Conservation (phyloP, 2,888 invertebrate genomes). For the Sinopyrophorus schimmeli region DNA sequence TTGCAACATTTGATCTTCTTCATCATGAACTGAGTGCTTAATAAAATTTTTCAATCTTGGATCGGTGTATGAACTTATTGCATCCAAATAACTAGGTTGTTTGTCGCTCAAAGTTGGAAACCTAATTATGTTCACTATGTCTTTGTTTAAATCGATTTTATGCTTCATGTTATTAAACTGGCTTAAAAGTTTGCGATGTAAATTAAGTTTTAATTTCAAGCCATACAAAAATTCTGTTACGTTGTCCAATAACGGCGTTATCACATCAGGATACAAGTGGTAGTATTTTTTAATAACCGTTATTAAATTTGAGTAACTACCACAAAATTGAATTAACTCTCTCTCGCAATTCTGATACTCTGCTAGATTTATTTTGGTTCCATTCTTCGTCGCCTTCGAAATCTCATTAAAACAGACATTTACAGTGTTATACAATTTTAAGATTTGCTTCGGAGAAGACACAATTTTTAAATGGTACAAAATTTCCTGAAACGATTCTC, state of each 20-base stretch:
- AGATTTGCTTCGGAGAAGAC: conserved; percentile 33
- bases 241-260: conserved; percentile 71
- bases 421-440: conserved; percentile 26
- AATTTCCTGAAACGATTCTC: conserved; percentile 37
- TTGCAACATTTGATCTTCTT: conserved; percentile 32
- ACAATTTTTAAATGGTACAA: conserved; percentile 36
- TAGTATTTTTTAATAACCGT: conserved; percentile 61
- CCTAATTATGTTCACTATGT: conserved; percentile 57
- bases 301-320: conserved; percentile 56
- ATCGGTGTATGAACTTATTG: conserved; percentile 57
- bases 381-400: conserved; percentile 49
- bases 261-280: conserved; percentile 77
- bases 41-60: conserved; percentile 42
- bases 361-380: conserved; percentile 21
- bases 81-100: conserved; percentile 47
- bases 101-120: conserved; percentile 56
- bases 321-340: conserved; percentile 18
- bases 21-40: conserved; percentile 35
- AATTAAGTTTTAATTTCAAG: conserved; percentile 60
- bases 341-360: conserved; percentile 14
- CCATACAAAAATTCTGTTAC: conserved; percentile 70
- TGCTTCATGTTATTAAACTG: conserved; percentile 37
- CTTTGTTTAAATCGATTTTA: conserved; percentile 33
- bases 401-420: conserved; percentile 49
- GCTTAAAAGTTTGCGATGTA: conserved; percentile 58